Evolutionary conservation across 2,113 vertebrate genomes (phyloP), one percentile per base, ranked within the genome.

Genomic region (Galeopterus variegatus): DNA sequence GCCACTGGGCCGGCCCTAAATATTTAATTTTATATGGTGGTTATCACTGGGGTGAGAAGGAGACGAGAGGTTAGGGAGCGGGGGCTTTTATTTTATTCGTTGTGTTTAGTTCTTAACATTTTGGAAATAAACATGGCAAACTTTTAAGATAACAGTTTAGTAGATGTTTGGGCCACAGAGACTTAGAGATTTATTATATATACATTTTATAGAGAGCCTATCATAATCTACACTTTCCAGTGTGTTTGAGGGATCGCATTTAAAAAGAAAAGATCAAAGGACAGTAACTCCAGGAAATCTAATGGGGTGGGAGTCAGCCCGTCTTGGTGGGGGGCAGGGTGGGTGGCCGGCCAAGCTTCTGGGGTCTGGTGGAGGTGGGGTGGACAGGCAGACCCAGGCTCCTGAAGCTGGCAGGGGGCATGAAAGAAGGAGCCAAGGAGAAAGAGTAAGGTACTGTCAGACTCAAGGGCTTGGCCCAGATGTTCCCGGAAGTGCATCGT

Each of bases 401-500:
- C 62, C 88, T 52, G 24, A 80, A 81, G 80, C 76, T 86, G 54
- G n/a, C 75, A 81, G 84, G 36, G 45, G 14, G 11, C 18, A 36
- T n/a, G 31, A 90, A 85, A 60, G 45, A 75, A 95, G 52, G 82
- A 64, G 56, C 28, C 62, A 67, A 52, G 62, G 60, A 72, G 45
- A 64, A 64, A 62, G 73, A 77, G 84, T 58, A 84, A 95, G 54
- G 54, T 75, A 7, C 18, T 45, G 8, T 72, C 70, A 56, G 76
- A 90, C 45, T 28, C n/a, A 33, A 89, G 36, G 75, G 75, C 75
- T 82, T 18, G 69, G 95, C 65, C 10, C 77, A 65, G 81, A 28
- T 65, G 76, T 72, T 97, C 48, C 83, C 82, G 93, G 97, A 97
- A 98, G 97, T 56, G 73, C 92, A 88, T 92, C 5, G 1, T 26